Evolutionary conservation across 1,140 invertebrate genomes (phyloP), one percentile per base, ranked within the genome.

Genomic region (Achroia grisella): DNA sequence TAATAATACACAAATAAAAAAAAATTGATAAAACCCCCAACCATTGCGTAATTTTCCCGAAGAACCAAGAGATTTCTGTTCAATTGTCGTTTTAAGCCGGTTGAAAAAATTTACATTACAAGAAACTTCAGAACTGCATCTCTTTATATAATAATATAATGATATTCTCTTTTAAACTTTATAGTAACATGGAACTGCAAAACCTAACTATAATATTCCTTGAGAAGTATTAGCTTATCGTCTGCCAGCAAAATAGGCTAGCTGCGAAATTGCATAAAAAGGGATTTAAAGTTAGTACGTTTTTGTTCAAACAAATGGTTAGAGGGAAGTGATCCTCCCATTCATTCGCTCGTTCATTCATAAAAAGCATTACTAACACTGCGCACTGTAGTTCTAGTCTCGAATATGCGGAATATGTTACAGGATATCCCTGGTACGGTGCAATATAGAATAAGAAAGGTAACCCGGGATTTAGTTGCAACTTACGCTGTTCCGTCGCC

Each of bases 291-390:
- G n/a, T n/a, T n/a, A n/a, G 28, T 65, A 56, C 62, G 54, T 56
- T 70, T 73, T 68, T 59, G 39, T 56, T 61, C 61, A 60, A 68
- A 56, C 61, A 65, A 68, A 71, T 65, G 66, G 71, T 71, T 69
- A 67, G 64, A 65, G 58, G 53, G 62, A 68, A 69, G 63, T 70
- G 55, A 76, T 78, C 67, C 64, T 71, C 44, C 63, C 56, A 76
- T 81, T 78, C 72, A 76, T 62, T 67, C 62, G 56, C 62, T 70
- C 65, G 72, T 74, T 77, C 76, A 76, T 81, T 78, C 74, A 79
- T 78, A 71, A 76, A 79, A 79, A 58, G 72, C 64, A 71, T 77
- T 77, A 77, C 69, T 44, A 48, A 62, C 52, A 58, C 48, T 56
- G 52, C 42, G 53, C 52, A 49, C 57, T 52, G n/a, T n/a, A n/a